Evolutionary conservation across 2,113 vertebrate genomes (phyloP).

Genomic region (Corapipo altera): DNA sequence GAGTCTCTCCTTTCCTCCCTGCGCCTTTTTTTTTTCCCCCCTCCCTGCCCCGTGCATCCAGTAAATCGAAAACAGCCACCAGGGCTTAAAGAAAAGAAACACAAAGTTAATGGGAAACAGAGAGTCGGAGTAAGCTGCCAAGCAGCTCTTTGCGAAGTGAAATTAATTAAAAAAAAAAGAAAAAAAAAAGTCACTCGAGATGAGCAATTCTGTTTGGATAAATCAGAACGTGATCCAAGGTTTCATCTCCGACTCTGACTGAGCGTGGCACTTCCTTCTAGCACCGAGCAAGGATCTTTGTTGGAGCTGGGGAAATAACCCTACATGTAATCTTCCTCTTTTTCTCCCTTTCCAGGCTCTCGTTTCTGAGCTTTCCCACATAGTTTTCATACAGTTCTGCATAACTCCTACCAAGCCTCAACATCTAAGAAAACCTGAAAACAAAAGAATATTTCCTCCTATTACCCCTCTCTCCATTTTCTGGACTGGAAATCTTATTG

Average conservation of each 20-base stretch:
- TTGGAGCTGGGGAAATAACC: not conserved
- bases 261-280: not conserved
- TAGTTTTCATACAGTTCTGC: not conserved
- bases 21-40: not conserved
- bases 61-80: conserved; percentile 33
- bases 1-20: not conserved
- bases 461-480: not conserved
- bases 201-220: not conserved
- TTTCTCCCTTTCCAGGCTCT: not conserved
- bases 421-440: not conserved
- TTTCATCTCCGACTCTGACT: not conserved
- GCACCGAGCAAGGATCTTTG: not conserved
- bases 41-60: not conserved
- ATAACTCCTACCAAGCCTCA: not conserved
- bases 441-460: not conserved
- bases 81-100: not conserved
- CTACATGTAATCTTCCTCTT: not conserved
- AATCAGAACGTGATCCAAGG: not conserved
- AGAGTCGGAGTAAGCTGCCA: not conserved
- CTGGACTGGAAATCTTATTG: not conserved
- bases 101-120: conserved; percentile 56
- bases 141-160: conserved; percentile 36
- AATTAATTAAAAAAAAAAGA: conserved; percentile 30
- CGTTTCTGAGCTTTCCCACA: not conserved
- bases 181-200: not conserved